phyloP scores from a whole-genome alignment of 37 sponge, comb jelly and placozoan genomes.

The Eunapius fragilis region DNA sequence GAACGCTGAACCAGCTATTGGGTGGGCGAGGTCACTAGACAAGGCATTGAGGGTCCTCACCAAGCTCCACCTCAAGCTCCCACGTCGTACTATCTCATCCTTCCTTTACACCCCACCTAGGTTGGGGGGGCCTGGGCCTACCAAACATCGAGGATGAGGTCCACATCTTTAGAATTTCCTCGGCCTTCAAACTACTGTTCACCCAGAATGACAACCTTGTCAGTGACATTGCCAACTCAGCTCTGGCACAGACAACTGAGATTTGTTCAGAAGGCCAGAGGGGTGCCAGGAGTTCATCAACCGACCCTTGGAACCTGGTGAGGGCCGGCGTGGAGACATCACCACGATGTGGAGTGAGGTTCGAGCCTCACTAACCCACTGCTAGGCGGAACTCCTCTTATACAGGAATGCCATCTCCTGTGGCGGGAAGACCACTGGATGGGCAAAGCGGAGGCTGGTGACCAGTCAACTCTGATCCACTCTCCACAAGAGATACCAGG shows the following conservation, averaged over 20 bases:
- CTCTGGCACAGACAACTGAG: too few relatives aligned
- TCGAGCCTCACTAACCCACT: not conserved
- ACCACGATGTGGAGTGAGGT: not conserved
- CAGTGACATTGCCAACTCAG: too few relatives aligned
- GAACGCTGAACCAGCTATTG: not conserved
- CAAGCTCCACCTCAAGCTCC: slow-evolving; percentile 15
- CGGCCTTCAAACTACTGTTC: too few relatives aligned
- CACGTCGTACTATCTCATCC: not conserved
- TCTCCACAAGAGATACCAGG: not conserved
- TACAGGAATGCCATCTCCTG: not conserved
- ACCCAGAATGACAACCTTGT: too few relatives aligned
- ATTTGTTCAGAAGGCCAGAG: too few relatives aligned
- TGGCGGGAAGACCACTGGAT: not conserved
- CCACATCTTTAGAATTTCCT: too few relatives aligned
- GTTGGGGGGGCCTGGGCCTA: slow-evolving; percentile 42
- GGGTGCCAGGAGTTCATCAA: not conserved
- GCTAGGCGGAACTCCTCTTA: not conserved
- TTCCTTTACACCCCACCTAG: slow-evolving; percentile 13
- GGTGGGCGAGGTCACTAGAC: slow-evolving; percentile 14
- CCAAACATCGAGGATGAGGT: slow-evolving; percentile 7
- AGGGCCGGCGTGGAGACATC: not conserved
- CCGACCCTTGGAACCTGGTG: not conserved
- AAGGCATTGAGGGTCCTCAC: not conserved
- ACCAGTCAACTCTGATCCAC: not conserved
- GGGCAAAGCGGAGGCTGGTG: not conserved